Conservation (phyloP, 1,140 invertebrate species). For the Macrocentrus cingulum region DNA sequence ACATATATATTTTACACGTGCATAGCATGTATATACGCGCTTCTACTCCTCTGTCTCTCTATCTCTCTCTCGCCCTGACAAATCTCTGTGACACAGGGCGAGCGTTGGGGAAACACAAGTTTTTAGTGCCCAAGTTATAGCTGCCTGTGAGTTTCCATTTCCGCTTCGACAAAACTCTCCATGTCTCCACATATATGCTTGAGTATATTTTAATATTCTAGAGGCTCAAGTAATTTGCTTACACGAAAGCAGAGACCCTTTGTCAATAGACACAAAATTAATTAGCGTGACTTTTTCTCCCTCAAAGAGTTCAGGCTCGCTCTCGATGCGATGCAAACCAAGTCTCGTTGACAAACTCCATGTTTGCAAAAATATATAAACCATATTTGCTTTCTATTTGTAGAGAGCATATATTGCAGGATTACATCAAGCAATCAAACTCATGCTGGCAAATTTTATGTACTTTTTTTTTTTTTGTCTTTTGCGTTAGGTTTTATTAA, state of each 20-base stretch:
- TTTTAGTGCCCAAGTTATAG: slow-evolving; percentile 1
- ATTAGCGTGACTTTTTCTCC: too few species aligned
- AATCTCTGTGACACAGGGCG: neutral
- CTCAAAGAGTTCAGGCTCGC: too few species aligned
- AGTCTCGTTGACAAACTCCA: too few species aligned
- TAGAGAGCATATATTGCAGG: too few species aligned
- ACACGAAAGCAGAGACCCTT: neutral
- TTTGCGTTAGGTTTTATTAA: too few species aligned
- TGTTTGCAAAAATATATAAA: too few species aligned
- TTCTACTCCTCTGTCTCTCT: neutral
- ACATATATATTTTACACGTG: neutral
- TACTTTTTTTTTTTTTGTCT: too few species aligned
- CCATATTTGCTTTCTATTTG: too few species aligned
- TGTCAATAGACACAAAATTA: neutral
- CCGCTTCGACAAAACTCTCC: neutral
- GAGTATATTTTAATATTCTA: neutral
- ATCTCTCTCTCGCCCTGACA: slow-evolving; percentile 4
- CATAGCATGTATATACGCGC: too few species aligned
- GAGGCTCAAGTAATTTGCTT: neutral
- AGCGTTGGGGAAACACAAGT: neutral
- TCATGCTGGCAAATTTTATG: too few species aligned
- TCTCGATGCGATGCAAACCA: too few species aligned
- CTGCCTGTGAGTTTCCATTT: neutral
- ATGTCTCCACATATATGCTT: neutral
- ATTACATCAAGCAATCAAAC: too few species aligned